Evolutionary conservation across 1,140 invertebrate genomes (phyloP), one percentile per base, ranked within the genome.

Genomic region (Heliconius nattereri): DNA sequence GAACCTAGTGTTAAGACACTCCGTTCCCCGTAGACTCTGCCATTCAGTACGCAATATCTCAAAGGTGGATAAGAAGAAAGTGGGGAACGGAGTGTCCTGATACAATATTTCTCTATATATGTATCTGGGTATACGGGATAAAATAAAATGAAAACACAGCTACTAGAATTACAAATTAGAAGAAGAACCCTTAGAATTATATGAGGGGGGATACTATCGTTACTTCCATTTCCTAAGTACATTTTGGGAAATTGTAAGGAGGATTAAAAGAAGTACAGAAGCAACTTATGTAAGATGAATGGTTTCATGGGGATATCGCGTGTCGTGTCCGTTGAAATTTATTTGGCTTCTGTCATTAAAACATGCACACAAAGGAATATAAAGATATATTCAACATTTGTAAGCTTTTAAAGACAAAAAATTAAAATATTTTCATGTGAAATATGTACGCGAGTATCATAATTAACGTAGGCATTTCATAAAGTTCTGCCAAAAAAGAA

Each of bases 251-350:
- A 66, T 66, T 66, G 60, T 66, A 29, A 66, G 60, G 13, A 29
- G 60, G 60, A 66, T 66, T 66, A 66, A 66, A 66, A 66, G 60
- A 29, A 66, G 60, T 66, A 66, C 57, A 66, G 20, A 5, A 13
- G 13, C 60, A 66, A 66, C 23, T 66, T 66, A 66, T 66, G 23
- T 29, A 66, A 29, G 60, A 57, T 76, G 57, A 45, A 75, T 71
- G 78, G 60, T 71, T 71, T 70, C 78, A 40, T 76, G 7, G 40
- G 45, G 54, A 75, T 75, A 79, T 79, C 60, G 73, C 78, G 70
- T 75, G 73, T 73, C 54, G 60, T 29, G 60, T 66, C 73, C 78
- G 75, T 75, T 71, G 78, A 79, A 73, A 66, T 79, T 79, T 71
- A 71, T 74, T 37, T 71, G 78, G 73, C 73, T 75, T 79, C 73